Evolutionary conservation across 2,888 invertebrate species (phyloP), one percentile per base, ranked within the genome.

Genomic region (Aplocera efformata): DNA sequence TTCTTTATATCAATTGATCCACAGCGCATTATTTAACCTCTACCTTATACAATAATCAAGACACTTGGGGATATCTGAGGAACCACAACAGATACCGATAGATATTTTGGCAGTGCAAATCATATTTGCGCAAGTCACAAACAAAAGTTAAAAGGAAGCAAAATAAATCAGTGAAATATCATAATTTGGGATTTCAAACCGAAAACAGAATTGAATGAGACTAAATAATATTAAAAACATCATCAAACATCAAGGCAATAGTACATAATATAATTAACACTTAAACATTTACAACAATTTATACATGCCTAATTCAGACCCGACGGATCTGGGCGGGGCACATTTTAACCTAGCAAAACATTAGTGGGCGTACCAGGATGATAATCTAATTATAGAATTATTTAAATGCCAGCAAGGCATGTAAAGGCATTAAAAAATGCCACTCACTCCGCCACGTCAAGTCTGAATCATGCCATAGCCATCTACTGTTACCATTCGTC

Each of bases 211-310:
- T 55, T 65, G 67, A 64, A 66, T 59, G 68, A 69, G 65, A 75
- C 72, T 60, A 77, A 53, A 85, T 85, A 84, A 85, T 78, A 85
- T 84, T 84, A 86, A 84, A 84, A 86, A 85, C 67, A 70, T 67
- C 67, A 32, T 36, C 70, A 71, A 78, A 78, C 72, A 58, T 73
- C 64, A 62, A 67, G 68, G 75, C 68, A 75, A 77, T 79, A 76
- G 76, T n/a, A n/a, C n/a, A n/a, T n/a, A n/a, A 76, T 79, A 79
- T 75, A 72, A 74, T 75, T 79, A 84, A 85, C 84, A 84, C 79
- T 82, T 84, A 83, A 41, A 75, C 70, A 76, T 78, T 78, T 79
- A 75, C 74, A 72, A 72, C 68, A 73, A 73, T 73, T 63, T 70
- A 63, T 71, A 67, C 62, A 60, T n/a, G n/a, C n/a, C n/a, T n/a